Percentiles rank a stretch among this genome's conserved stretches.
These are phyloP conservation scores for Machimus rusticus DNA, from an alignment of 2,888 invertebrate genomes.

Conservation along the genomic window DNA sequence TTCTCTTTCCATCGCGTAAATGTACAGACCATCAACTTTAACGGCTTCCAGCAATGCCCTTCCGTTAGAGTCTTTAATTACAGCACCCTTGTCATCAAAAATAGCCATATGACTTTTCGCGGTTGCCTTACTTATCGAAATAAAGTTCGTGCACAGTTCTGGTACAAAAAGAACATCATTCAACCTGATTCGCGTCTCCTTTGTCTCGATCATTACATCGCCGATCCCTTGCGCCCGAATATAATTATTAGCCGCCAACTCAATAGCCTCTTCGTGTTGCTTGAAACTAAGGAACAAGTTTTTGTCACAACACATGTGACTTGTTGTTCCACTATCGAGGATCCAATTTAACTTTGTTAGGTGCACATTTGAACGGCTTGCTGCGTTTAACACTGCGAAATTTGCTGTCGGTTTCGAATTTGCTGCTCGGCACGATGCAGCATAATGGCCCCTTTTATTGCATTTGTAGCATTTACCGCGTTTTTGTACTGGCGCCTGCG, in stretches of 20 bases:
- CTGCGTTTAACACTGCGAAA: background rate
- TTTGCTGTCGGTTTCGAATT: background rate
- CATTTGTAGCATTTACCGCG: slow-evolving; percentile 37
- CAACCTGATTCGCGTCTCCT: background rate
- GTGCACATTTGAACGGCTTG: background rate
- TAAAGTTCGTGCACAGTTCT: no score
- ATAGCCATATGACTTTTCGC: no score
- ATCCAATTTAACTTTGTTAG: background rate
- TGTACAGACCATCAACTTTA: no score
- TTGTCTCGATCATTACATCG: background rate
- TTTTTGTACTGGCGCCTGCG: background rate
- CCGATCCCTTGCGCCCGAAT: background rate
- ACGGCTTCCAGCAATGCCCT: no score
- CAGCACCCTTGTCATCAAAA: no score
- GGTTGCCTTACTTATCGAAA: no score
- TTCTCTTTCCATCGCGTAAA: no score
- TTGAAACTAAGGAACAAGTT: background rate
- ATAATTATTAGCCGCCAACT: background rate
- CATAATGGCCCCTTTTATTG: slow-evolving; percentile 30
- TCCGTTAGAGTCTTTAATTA: no score
- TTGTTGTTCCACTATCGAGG: background rate
- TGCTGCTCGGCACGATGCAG: background rate
- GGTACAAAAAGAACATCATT: background rate
- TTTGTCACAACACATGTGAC: background rate
- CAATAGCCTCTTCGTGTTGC: background rate